These are phyloP conservation scores for Tachuris rubrigastra DNA, from an alignment of 2,113 vertebrate genomes.

Conservation along the genomic window DNA sequence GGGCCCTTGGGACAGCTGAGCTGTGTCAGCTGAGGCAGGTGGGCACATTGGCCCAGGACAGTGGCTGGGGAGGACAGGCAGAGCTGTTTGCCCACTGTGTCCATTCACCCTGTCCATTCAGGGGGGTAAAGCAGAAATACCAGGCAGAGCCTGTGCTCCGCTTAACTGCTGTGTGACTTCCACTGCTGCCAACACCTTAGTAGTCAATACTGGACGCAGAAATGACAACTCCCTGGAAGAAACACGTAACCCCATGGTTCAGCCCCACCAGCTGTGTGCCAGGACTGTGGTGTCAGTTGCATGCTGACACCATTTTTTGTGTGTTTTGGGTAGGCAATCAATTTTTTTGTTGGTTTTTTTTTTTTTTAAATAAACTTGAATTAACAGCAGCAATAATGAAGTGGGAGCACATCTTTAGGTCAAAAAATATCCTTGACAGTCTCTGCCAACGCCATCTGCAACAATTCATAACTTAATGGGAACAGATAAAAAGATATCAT, in stretches of 20 bases:
- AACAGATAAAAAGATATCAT: neutral
- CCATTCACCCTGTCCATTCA: neutral
- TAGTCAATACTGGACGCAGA: neutral
- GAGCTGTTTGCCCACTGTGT: neutral
- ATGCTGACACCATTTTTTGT: neutral
- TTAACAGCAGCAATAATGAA: neutral
- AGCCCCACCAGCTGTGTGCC: neutral
- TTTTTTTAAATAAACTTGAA: neutral
- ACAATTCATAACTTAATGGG: neutral
- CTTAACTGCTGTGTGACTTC: neutral
- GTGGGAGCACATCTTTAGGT: neutral
- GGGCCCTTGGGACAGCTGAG: neutral
- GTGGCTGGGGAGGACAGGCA: neutral
- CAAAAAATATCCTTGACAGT: neutral
- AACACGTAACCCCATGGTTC: neutral
- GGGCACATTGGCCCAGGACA: fast-evolving
- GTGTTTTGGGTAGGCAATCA: neutral
- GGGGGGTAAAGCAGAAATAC: neutral
- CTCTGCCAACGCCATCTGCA: neutral
- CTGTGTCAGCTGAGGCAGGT: neutral
- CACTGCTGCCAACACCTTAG: neutral
- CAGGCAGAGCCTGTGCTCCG: neutral
- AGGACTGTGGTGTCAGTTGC: neutral
- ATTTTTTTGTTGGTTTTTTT: neutral
- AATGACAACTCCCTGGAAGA: fast-evolving